Evolutionary conservation across 2,113 vertebrate species (phyloP).

Genomic region (Canis aureus): DNA sequence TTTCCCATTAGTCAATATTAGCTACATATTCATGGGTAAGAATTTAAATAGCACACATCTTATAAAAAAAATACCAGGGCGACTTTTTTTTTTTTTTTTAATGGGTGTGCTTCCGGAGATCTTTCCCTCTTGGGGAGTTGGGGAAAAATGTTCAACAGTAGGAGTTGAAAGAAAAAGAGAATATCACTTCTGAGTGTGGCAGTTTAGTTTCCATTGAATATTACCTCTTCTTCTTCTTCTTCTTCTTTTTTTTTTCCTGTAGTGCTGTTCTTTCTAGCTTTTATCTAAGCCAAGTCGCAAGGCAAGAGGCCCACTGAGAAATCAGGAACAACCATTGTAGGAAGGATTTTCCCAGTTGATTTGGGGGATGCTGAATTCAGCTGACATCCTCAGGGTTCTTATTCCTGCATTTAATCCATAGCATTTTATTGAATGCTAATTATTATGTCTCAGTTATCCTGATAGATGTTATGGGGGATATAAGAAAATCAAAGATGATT

Average conservation of each 20-base stretch:
- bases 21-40: conserved; percentile 69
- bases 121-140: conserved; percentile 23
- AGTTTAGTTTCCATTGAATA: conserved; percentile 61
- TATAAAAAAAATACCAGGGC: conserved; percentile 30
- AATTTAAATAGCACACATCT: conserved; percentile 45
- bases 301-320: conserved; percentile 68
- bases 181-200: conserved; percentile 64
- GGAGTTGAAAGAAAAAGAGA: conserved; percentile 69
- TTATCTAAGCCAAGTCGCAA: conserved; percentile 70
- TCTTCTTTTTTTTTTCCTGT: background rate
- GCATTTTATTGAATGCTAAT: conserved; percentile 63
- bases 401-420: conserved; percentile 28
- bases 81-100: conserved; percentile 49
- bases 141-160: conserved; percentile 30
- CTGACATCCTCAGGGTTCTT: conserved; percentile 67
- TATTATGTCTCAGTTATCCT: conserved; percentile 44
- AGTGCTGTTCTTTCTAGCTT: conserved; percentile 65
- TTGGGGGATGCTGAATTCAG: conserved; percentile 56
- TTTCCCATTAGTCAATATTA: conserved; percentile 78
- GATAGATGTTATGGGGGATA: background rate
- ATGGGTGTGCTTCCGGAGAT: conserved; percentile 59
- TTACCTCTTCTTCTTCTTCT: background rate
- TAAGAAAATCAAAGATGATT: background rate
- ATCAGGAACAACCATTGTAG: conserved; percentile 5
- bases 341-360: conserved; percentile 65